A percentile compares a stretch with the other conserved stretches of the same genome.
phyloP scores from a whole-genome alignment of 2,888 invertebrate species.

The Pseudanteris insignis region DNA sequence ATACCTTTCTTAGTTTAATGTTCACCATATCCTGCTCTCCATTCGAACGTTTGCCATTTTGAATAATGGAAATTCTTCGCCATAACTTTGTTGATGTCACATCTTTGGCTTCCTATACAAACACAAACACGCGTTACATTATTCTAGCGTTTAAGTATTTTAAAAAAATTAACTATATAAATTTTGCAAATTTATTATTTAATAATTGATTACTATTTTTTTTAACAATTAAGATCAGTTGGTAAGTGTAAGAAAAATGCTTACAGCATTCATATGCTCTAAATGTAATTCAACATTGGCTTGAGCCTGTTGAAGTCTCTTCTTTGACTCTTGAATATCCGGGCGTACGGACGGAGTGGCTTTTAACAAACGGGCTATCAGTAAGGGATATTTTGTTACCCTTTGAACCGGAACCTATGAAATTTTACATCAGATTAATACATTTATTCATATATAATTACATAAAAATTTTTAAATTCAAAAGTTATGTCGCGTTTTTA shows the following conservation, averaged over 20 bases:
- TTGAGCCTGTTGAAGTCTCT: constrained; percentile 86
- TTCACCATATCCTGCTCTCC: constrained; percentile 89
- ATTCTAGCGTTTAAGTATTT: too few species aligned
- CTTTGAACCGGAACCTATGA: constrained; percentile 90
- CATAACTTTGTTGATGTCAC: constrained; percentile 88
- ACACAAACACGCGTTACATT: too few species aligned
- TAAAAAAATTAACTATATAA: constrained; percentile 18
- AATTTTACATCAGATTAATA: constrained; percentile 5
- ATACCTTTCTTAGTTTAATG: constrained; percentile 83
- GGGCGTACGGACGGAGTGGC: constrained; percentile 77
- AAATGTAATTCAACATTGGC: constrained; percentile 92
- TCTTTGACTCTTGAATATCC: constrained; percentile 83
- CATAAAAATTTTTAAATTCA: not conserved
- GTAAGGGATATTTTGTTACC: constrained; percentile 94
- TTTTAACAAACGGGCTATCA: constrained; percentile 88
- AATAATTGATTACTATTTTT: too few species aligned
- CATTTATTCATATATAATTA: not conserved
- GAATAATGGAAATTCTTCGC: constrained; percentile 85
- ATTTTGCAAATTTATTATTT: too few species aligned
- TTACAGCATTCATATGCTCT: constrained; percentile 89
- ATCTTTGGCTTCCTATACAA: constrained; percentile 87
- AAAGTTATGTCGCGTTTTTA: not conserved
- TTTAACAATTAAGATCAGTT: too few species aligned
- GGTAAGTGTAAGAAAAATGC: too few species aligned
- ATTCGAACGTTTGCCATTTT: constrained; percentile 76